Percentiles rank a stretch among this genome's conserved stretches.
phyloP scores from a whole-genome alignment of 2,888 invertebrate species.

The Cylindroiulus punctatus region DNA sequence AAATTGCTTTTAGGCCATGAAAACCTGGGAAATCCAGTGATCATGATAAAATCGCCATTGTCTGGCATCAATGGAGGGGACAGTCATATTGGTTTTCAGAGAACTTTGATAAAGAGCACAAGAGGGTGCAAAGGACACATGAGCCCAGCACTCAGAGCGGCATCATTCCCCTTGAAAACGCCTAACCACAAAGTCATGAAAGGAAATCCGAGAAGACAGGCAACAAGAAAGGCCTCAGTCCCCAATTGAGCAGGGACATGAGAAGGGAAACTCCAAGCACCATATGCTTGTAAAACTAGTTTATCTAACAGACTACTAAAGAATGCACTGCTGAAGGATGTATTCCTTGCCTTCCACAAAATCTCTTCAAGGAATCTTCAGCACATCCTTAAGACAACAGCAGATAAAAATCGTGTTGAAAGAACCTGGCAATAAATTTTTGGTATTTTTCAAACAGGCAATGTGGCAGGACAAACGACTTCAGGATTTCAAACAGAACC shows the following conservation, averaged over 20 bases:
- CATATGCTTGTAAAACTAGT: not conserved
- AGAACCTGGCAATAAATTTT: no score
- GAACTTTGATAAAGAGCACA: not conserved
- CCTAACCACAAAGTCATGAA: slow-evolving; percentile 23
- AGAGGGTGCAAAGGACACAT: not conserved
- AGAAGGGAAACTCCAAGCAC: not conserved
- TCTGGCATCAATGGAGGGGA: not conserved
- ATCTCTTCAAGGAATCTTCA: no score
- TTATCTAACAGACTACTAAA: not conserved
- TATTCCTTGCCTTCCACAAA: no score
- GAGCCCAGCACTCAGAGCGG: not conserved
- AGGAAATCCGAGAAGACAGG: slow-evolving; percentile 1
- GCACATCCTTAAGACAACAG: no score
- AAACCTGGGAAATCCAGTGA: not conserved
- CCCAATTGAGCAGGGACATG: not conserved
- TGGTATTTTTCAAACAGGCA: not conserved
- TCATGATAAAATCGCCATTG: not conserved
- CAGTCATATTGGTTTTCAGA: slow-evolving; percentile 2
- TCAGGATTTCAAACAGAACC: not conserved
- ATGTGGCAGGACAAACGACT: no score
- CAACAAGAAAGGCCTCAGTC: slow-evolving; percentile 1
- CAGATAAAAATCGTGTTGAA: no score
- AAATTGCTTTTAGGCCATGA: not conserved
- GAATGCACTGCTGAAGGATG: no score
- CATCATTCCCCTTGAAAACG: not conserved